A percentile compares a stretch with the other conserved stretches of the same genome.
Conservation (phyloP, 2,113 vertebrate genomes). For the Phalacrocorax pelagicus region DNA sequence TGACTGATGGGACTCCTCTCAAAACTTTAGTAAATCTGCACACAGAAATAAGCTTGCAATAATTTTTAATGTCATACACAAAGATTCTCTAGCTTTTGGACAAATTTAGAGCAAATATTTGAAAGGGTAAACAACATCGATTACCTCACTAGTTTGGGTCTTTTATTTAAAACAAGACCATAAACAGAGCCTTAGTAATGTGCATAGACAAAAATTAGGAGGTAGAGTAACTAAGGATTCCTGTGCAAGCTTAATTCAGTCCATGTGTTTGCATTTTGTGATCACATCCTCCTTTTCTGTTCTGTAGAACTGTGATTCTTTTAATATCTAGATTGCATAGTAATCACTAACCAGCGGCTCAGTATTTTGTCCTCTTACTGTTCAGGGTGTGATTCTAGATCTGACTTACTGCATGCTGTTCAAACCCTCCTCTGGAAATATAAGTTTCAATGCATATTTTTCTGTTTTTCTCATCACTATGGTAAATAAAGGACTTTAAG, state of each 20-base stretch:
- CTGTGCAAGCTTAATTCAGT: not conserved
- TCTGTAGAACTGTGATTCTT: not conserved
- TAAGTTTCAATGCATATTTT: not conserved
- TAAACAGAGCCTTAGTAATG: not conserved
- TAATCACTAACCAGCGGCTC: not conserved
- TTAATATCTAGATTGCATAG: not conserved
- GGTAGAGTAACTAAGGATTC: not conserved
- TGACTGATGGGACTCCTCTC: not conserved
- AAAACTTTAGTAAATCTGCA: not conserved
- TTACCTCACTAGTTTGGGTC: not conserved
- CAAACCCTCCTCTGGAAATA: not conserved
- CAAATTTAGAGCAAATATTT: not conserved
- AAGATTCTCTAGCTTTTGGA: not conserved
- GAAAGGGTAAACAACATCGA: not conserved
- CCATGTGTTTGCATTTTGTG: fast-evolving
- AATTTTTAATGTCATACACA: not conserved
- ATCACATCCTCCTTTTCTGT: not conserved
- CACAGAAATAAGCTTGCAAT: not conserved
- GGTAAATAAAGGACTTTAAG: not conserved
- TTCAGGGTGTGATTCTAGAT: not conserved
- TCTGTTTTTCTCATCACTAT: not conserved
- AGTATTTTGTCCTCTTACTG: not conserved
- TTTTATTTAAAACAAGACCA: not conserved
- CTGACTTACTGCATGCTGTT: not conserved
- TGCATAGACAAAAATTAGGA: not conserved